These are phyloP conservation scores for Chironomus riparius DNA, from an alignment of 2,888 invertebrate species.

Conservation along the genomic window DNA sequence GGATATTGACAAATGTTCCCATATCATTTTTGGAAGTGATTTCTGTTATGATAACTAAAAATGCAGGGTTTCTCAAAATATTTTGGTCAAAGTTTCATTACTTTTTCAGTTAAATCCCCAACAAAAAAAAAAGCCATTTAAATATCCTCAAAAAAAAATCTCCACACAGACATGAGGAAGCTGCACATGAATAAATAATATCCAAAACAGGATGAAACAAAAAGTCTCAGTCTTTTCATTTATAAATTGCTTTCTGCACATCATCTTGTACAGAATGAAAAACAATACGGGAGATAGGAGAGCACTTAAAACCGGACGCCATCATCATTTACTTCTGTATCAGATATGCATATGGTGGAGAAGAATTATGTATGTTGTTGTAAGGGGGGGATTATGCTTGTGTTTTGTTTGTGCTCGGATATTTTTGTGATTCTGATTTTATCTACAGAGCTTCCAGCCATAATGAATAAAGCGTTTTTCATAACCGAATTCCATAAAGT, in stretches of 20 bases:
- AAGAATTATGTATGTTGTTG: not conserved
- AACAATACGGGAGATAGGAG: not conserved
- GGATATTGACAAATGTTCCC: slow-evolving; percentile 27
- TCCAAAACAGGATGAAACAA: not conserved
- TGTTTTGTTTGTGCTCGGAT: not conserved
- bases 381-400: not conserved
- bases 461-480: too few species aligned
- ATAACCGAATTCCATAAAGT: too few species aligned
- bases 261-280: not conserved
- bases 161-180: not conserved
- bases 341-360: too few species aligned
- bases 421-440: too few species aligned
- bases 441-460: too few species aligned
- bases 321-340: not conserved
- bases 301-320: slow-evolving; percentile 19
- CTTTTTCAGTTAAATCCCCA: too few species aligned
- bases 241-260: slow-evolving; percentile 17
- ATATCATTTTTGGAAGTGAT: not conserved
- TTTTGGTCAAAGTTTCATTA: too few species aligned
- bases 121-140: too few species aligned
- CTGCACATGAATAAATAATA: not conserved
- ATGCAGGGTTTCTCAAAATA: too few species aligned
- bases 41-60: too few species aligned
- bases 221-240: not conserved
- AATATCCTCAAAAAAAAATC: not conserved